Evolutionary conservation across 2,888 invertebrate genomes (phyloP), one percentile per base, ranked within the genome.

Genomic region (Drosophila seclusa): DNA sequence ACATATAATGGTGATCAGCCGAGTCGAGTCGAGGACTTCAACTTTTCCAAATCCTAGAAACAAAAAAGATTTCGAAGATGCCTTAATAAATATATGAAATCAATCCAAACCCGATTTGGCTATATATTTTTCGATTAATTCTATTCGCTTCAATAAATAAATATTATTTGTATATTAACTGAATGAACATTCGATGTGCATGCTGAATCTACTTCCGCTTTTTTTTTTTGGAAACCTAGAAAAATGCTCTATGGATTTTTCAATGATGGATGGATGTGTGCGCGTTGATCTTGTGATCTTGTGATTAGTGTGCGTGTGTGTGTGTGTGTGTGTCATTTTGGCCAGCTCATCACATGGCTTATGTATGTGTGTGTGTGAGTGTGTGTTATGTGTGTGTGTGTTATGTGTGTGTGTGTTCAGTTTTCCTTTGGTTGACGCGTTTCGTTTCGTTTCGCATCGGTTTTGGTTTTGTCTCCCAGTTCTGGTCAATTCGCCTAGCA

Each of bases 401-500:
- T 49, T 24, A 27, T 27, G 0, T 27, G 50, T 55, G 53, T 76
- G 61, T 42, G 52, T 49, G 66, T 53, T 78, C 62, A 65, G 77
- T 76, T 76, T 62, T 58, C 62, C 59, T 54, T 45, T 55, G 13
- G 38, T 60, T 60, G 53, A 52, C 53, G 34, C 64, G 34, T 60
- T 64, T 50, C 32, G n/a, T 68, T 29, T 40, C 40, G 49, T n/a
- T 38, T 34, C 45, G 31, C 36, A 27, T 27, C 40, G 54, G 59
- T 48, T 57, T 49, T 69, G 38, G 40, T 49, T 59, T 52, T 49
- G 59, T 61, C 38, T 48, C 53, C 4, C 38, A 27, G 73, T 64
- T 66, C 62, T 81, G 84, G 75, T 78, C 82, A 82, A 74, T 82
- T 80, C 82, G 76, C 80, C 59, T 40, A 49, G 73, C 45, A 74